A percentile compares a stretch with the other conserved stretches of the same genome.
These are phyloP conservation scores for Elephantulus edwardii DNA, from an alignment of 2,113 vertebrate species.

Conservation along the genomic window DNA sequence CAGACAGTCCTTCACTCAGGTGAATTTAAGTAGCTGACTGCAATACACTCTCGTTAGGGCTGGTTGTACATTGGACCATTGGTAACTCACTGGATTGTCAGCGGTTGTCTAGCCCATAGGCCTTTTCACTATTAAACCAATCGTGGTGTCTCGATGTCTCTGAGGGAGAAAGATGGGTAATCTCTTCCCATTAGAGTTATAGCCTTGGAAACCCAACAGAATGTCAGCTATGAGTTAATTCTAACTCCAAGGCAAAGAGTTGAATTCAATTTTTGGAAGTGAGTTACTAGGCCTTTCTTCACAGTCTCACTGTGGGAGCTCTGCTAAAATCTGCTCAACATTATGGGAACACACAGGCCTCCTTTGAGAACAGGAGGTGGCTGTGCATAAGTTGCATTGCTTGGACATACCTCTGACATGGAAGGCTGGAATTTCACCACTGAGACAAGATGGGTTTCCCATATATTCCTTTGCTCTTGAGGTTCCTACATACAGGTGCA, in stretches of 20 bases:
- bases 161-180: no score
- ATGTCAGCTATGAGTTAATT: no score
- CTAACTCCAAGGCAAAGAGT: no score
- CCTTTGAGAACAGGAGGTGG: neutral
- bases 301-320: neutral
- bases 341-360: neutral
- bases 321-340: neutral
- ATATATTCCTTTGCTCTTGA: rapidly evolving
- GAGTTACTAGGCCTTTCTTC: neutral
- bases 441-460: neutral
- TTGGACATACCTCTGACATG: neutral
- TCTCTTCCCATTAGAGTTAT: no score
- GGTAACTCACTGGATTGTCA: neutral
- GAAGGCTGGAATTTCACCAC: neutral
- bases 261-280: neutral
- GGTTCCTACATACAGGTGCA: neutral
- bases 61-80: neutral
- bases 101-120: no score
- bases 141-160: no score
- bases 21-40: neutral
- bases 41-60: neutral
- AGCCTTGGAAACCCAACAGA: no score
- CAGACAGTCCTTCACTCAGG: neutral
- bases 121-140: no score
- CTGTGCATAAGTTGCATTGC: neutral